These are phyloP conservation scores for Tridacna gigas DNA, from an alignment of 2,888 invertebrate genomes.

Conservation along the genomic window DNA sequence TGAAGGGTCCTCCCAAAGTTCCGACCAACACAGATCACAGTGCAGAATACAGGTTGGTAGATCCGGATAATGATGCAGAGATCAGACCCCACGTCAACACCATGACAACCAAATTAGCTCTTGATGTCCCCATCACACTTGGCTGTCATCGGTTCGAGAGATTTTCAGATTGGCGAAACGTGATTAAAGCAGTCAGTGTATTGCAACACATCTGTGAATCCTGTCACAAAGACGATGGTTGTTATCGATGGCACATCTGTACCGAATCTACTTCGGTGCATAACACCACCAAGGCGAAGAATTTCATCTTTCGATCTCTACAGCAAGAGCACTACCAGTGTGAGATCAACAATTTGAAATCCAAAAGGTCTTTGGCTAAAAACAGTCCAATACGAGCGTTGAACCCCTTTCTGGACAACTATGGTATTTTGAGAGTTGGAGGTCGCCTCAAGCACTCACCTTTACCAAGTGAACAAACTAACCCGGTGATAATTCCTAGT, in stretches of 20 bases:
- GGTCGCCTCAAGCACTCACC: conserved; percentile 40
- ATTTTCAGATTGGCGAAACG: no score
- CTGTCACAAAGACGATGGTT: no score
- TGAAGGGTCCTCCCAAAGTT: not conserved
- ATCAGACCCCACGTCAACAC: no score
- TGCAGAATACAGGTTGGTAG: no score
- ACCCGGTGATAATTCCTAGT: conserved; percentile 56
- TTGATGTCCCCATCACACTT: no score
- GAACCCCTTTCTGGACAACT: conserved; percentile 33
- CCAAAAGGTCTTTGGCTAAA: conserved; percentile 2
- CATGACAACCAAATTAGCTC: no score
- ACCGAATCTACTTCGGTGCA: no score
- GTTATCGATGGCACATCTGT: no score
- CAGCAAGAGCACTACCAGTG: not conserved
- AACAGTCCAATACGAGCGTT: conserved; percentile 33
- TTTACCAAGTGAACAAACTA: conserved; percentile 19
- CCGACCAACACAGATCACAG: not conserved
- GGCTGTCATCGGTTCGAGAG: no score
- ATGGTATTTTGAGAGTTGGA: conserved; percentile 52
- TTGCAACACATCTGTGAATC: no score
- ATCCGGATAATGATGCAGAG: no score
- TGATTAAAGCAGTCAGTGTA: no score
- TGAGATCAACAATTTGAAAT: conserved; percentile 4
- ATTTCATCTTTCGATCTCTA: not conserved
- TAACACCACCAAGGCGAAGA: not conserved